Conservation (phyloP, 2,113 vertebrate genomes). For the Cnemophilus loriae region DNA sequence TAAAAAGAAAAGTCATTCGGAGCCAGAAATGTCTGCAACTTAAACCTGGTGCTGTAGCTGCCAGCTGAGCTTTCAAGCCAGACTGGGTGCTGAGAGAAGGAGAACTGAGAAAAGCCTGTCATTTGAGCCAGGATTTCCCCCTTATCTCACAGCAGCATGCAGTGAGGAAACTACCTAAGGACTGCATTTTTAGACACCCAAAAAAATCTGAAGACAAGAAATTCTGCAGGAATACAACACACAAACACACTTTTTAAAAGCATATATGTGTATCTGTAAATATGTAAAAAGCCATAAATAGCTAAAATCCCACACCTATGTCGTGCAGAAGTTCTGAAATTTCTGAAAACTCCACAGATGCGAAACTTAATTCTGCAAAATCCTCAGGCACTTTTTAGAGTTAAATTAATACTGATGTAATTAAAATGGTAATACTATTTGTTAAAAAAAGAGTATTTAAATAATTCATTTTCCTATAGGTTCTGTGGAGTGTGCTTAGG, state of each 20-base stretch:
- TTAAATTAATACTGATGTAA: constrained; percentile 1
- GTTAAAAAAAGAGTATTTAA: constrained; percentile 16
- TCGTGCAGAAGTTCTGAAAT: background rate
- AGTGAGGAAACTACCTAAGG: background rate
- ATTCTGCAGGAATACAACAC: background rate
- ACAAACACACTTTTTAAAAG: background rate
- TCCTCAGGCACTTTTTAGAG: background rate
- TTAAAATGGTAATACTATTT: constrained; percentile 35
- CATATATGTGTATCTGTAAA: background rate
- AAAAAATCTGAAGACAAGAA: background rate
- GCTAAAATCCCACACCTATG: accelerated
- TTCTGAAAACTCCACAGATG: background rate
- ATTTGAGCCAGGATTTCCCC: background rate
- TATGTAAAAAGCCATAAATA: background rate
- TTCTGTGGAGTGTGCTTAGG: background rate
- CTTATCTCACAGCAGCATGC: background rate
- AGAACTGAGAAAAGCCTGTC: background rate
- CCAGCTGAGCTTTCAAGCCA: background rate
- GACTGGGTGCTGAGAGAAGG: background rate
- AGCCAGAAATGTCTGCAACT: background rate
- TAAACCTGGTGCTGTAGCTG: background rate
- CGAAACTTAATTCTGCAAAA: background rate
- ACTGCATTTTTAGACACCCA: background rate
- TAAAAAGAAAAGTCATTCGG: background rate
- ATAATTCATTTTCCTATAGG: constrained; percentile 39